Percentiles rank a stretch among this genome's conserved stretches.
Conservation (phyloP, 64 coral and sea anemone genomes). For the Dendronephthya gigantea region DNA sequence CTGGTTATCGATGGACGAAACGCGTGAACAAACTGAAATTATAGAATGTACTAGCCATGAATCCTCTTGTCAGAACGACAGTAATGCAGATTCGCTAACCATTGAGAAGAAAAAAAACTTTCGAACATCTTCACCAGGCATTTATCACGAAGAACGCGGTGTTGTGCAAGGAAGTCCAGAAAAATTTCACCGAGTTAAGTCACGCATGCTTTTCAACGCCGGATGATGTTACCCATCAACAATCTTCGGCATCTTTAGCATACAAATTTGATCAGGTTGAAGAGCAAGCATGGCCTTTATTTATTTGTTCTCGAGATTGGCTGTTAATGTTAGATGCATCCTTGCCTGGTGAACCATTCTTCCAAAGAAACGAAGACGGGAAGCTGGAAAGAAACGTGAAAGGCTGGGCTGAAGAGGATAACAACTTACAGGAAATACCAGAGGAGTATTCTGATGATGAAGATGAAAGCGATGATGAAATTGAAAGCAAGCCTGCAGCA, state of each 20-base stretch:
- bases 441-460: constrained; percentile 48
- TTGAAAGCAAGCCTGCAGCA: not conserved
- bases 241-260: constrained; percentile 36
- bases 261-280: constrained; percentile 40
- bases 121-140: constrained; percentile 81
- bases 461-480: constrained; percentile 20
- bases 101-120: constrained; percentile 3
- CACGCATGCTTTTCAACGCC: constrained; percentile 42
- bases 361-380: constrained; percentile 60
- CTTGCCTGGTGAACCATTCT: constrained; percentile 51
- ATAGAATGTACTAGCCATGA: not conserved
- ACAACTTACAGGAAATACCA: constrained; percentile 50
- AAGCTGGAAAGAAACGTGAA: constrained; percentile 54
- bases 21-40: no score
- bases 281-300: constrained; percentile 76
- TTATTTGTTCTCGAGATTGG: constrained; percentile 79
- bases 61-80: not conserved
- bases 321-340: constrained; percentile 83
- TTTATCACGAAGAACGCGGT: constrained; percentile 97
- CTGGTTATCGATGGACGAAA: no score
- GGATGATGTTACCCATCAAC: constrained; percentile 18
- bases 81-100: not conserved
- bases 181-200: constrained; percentile 80
- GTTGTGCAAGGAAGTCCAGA: constrained; percentile 84
- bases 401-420: constrained; percentile 97